Evolutionary conservation across 2,113 vertebrate species (phyloP).

Genomic region (Cyprinus carpio): DNA sequence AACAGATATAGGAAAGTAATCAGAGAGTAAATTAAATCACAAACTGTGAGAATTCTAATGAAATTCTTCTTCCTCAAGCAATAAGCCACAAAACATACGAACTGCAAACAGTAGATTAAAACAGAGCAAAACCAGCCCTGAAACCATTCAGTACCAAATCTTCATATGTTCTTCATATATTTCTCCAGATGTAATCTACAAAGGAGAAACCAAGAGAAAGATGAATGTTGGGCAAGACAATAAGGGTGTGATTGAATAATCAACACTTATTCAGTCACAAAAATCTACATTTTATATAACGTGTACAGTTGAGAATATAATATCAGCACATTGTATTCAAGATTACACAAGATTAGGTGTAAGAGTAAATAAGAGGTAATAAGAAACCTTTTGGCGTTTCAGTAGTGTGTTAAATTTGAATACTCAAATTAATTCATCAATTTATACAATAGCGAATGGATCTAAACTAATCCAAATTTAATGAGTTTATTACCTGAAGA

Average conservation of each 20-base stretch:
- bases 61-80: constrained; percentile 5
- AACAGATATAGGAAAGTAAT: background rate
- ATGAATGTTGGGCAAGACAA: background rate
- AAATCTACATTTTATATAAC: background rate
- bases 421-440: too few species aligned
- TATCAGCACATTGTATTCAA: background rate
- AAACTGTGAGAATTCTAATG: constrained; percentile 35
- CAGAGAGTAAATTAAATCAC: constrained; percentile 26
- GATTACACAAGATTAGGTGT: background rate
- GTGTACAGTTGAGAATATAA: background rate
- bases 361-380: background rate
- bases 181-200: background rate
- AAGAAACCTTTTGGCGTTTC: background rate
- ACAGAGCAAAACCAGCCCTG: background rate
- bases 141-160: background rate
- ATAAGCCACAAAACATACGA: constrained; percentile 46
- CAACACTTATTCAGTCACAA: background rate
- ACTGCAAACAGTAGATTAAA: background rate
- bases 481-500: background rate
- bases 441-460: background rate
- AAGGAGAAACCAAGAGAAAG: background rate
- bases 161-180: background rate
- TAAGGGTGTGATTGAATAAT: background rate
- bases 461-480: background rate
- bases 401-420: background rate